Evolutionary conservation across 2,797 vertebrate genomes (phyloP).

Genomic region (Rhynchotus rufescens): DNA sequence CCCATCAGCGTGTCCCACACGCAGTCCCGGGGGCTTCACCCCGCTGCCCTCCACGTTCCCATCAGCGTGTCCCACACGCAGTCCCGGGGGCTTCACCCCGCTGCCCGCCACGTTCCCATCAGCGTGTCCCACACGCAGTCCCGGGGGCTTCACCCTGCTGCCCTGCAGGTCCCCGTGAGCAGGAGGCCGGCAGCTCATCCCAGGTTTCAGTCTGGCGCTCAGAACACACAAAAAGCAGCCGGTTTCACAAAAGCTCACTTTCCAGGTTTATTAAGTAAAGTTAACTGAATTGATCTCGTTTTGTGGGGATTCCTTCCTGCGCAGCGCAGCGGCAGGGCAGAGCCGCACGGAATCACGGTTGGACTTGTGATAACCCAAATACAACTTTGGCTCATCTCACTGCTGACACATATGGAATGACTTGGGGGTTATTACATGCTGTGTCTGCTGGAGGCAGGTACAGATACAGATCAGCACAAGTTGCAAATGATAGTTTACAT

Average conservation of each 20-base stretch:
- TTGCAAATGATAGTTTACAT: slow-evolving; percentile 76
- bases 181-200: too few species aligned
- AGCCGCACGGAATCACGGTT: slow-evolving; percentile 70
- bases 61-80: too few species aligned
- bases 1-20: too few species aligned
- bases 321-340: slow-evolving; percentile 28
- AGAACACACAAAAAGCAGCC: slow-evolving; percentile 68
- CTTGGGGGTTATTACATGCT: slow-evolving; percentile 72
- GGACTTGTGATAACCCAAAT: slow-evolving; percentile 76
- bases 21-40: too few species aligned
- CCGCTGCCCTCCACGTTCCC: too few species aligned
- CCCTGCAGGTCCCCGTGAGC: too few species aligned
- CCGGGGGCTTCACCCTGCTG: too few species aligned
- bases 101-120: too few species aligned
- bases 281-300: slow-evolving; percentile 70
- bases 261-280: slow-evolving; percentile 78
- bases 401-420: slow-evolving; percentile 74
- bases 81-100: too few species aligned
- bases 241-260: slow-evolving; percentile 75
- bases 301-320: slow-evolving; percentile 64
- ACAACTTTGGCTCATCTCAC: slow-evolving; percentile 77
- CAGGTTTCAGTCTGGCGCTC: neutral
- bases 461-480: slow-evolving; percentile 75
- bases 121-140: too few species aligned
- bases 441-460: slow-evolving; percentile 76